Conservation (phyloP, 2,113 vertebrate genomes). For the Cariama cristata region DNA sequence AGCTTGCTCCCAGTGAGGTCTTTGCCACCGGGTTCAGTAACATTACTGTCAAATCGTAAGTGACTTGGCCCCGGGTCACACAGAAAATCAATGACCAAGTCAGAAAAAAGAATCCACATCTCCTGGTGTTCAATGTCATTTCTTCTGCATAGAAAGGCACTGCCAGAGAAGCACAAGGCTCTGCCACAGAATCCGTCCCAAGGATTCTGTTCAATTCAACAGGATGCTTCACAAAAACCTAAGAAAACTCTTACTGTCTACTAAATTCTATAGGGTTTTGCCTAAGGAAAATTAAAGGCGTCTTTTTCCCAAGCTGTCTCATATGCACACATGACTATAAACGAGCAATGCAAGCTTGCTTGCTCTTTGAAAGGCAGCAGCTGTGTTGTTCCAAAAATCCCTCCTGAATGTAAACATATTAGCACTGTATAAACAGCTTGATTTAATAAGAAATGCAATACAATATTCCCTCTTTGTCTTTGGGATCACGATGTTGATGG, state of each 20-base stretch:
- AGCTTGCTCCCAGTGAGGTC: constrained; percentile 3
- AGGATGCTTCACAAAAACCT: not conserved
- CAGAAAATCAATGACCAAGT: not conserved
- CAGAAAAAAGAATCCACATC: not conserved
- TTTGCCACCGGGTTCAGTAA: not conserved
- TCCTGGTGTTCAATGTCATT: not conserved
- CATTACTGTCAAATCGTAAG: not conserved
- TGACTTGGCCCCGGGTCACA: constrained; percentile 11
- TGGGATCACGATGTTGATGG: constrained; percentile 5
- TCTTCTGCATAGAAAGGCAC: not conserved
- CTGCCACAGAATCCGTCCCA: not conserved
- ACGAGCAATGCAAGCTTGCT: constrained; percentile 14
- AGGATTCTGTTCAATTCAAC: not conserved
- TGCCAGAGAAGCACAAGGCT: not conserved
- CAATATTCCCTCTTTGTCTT: constrained; percentile 50
- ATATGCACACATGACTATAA: not conserved
- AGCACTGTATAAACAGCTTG: constrained; percentile 63
- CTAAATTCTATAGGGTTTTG: constrained; percentile 27
- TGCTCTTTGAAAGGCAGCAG: constrained; percentile 60
- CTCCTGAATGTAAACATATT: constrained; percentile 65
- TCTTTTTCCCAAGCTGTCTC: constrained; percentile 28
- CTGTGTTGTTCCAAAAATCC: constrained; percentile 62
- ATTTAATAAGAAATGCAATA: constrained; percentile 51
- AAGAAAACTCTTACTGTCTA: not conserved
- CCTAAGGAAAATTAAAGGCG: constrained; percentile 43